Base-by-base conservation (phyloP, 2,888 invertebrate genomes). In the Bhutanitis thaidina region DNA sequence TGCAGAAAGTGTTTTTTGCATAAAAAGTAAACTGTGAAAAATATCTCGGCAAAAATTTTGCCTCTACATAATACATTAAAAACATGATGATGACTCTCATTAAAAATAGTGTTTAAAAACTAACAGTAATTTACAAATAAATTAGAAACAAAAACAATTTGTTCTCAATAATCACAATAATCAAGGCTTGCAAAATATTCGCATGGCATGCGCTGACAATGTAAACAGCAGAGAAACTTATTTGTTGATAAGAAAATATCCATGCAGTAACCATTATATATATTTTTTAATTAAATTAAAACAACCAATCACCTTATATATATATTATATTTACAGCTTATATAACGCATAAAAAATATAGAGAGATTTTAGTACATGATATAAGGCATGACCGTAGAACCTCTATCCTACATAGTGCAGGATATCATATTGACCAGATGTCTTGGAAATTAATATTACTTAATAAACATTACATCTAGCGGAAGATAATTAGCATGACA, bases 61-160 rank as follows among this genome's bases (percentile, higher is more conserved):
- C 37, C 20, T 7, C 43, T 54, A 59, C 53, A 56, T 57, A 67
- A 58, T 53, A 60, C 59, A 65, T 61, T 67, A 63, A 65, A 64
- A 62, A 68, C 59, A 64, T 69, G 71, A 63, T 70, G 60, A 62
- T 43, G 37, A 49, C 49, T 43, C 49, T 43, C 39, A n/a, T 34
- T 38, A 87, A 84, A 77, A 80, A 74, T 82, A 84, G 67, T 12
- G 74, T 74, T 13, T 85, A 88, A 35, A 48, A 34, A 13, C 34
- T 34, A 34, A 34, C 13, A 34, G 34, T 34, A 34, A 0, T 34
- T 34, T 34, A 50, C 85, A 86, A 88, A 87, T 87, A 87, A 88
- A 86, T 88, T 82, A 88, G 84, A 88, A 88, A 87, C 86, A 85
- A 86, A 87, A 88, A 88, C 87, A 87, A 85, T 81, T 86, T 86